Base-by-base conservation (phyloP, 2,888 invertebrate species). In the Deilephila elpenor region DNA sequence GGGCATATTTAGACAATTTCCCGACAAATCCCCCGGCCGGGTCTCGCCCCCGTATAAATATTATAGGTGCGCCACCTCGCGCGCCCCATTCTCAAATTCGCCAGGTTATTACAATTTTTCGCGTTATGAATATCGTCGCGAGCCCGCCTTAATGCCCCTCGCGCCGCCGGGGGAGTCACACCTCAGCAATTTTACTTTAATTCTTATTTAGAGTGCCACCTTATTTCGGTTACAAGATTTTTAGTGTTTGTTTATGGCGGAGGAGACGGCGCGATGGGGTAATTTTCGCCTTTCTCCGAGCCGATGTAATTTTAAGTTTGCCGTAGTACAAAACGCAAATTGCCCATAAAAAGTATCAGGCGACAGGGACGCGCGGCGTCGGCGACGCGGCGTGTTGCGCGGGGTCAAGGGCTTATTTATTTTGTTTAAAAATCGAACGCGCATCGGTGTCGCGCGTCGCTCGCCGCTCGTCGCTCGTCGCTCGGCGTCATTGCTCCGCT, bases 101-200 rank as follows among this genome's bases (percentile, higher is more conserved):
- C 88, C 86, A 88, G 93, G 93, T 93, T 93, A 94, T 94, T 94
- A 94, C 93, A 95, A 94, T 94, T 95, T 94, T 91, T 92, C 92
- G 91, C 93, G 88, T 95, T 95, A 95, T 94, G 95, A 95, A 95
- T 95, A 94, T 93, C 92, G 92, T 88, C 88, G 89, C 86, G 84
- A 83, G 84, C 84, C 86, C 88, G 84, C 85, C 83, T 83, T 88
- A 87, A 88, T 88, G 86, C 86, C 87, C 87, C 86, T 80, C 82
- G 80, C 87, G 84, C 85, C 87, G 84, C 85, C 87, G 82, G 81
- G 93, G 93, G 93, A 89, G 90, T 89, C 91, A 92, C 93, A 93
- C 91, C 93, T 93, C 93, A 91, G 88, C 94, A 93, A 94, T 93
- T 93, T 89, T 89, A 91, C 92, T 93, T 93, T 93, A 94, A 93